Conservation (phyloP, 2,888 invertebrate genomes). For the Megalurothrips usitatus region DNA sequence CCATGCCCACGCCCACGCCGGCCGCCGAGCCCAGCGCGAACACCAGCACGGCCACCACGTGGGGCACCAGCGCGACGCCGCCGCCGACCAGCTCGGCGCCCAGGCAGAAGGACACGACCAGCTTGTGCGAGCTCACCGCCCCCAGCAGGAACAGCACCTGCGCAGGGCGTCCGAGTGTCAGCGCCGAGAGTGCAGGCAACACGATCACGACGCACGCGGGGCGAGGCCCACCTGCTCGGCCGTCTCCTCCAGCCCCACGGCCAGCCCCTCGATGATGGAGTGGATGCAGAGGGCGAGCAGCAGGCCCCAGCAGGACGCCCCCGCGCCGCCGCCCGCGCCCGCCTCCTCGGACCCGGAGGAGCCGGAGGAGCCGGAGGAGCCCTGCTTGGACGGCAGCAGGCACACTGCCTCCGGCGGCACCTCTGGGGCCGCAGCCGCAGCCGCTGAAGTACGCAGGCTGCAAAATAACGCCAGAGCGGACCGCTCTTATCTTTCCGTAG, state of each 20-base stretch:
- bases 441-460: no score
- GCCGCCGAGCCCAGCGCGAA: constrained; percentile 65
- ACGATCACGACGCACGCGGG: neutral
- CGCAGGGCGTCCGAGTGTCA: no score
- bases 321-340: constrained; percentile 5
- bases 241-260: constrained; percentile 69
- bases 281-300: constrained; percentile 72
- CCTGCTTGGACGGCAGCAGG: no score
- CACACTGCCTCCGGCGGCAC: neutral
- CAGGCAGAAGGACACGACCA: constrained; percentile 75
- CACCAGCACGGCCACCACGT: constrained; percentile 57
- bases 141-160: constrained; percentile 63
- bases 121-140: constrained; percentile 74
- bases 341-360: no score
- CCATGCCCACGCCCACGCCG: constrained; percentile 64
- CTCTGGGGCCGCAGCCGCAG: neutral
- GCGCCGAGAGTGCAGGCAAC: neutral
- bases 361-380: no score
- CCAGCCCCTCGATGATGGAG: constrained; percentile 73
- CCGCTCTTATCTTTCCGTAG: no score
- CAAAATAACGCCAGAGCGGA: no score
- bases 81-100: constrained; percentile 62
- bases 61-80: constrained; percentile 44
- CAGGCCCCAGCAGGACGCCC: constrained; percentile 51
- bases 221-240: constrained; percentile 53